Evolutionary conservation across 2,797 vertebrate genomes (phyloP).

Genomic region (Hoplostethus atlanticus): DNA sequence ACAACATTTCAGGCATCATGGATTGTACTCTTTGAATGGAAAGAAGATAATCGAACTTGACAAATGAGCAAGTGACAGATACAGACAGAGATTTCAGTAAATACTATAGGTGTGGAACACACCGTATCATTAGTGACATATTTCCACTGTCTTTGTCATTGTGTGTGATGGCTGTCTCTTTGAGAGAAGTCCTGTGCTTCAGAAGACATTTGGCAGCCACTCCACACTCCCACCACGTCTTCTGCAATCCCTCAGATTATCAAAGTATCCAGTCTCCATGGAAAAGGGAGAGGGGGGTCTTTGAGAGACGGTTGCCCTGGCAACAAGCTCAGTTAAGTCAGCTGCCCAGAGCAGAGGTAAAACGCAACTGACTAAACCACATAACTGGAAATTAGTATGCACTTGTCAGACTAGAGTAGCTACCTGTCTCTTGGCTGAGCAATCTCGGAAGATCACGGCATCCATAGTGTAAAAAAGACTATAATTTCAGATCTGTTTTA

Average conservation of each 20-base stretch:
- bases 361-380: constrained; percentile 63
- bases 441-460: neutral
- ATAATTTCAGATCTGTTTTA: constrained; percentile 15
- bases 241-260: constrained; percentile 82
- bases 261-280: constrained; percentile 82
- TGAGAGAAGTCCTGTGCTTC: constrained; percentile 62
- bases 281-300: constrained; percentile 74
- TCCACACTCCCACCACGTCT: constrained; percentile 69
- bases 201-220: constrained; percentile 70
- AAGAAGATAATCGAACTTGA: neutral
- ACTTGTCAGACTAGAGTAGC: constrained; percentile 45
- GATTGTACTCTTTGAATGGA: neutral
- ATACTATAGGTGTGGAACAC: constrained; percentile 4
- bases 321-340: constrained; percentile 80
- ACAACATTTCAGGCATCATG: neutral
- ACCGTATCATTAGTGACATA: constrained; percentile 33
- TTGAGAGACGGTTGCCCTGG: constrained; percentile 81
- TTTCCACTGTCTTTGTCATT: constrained; percentile 48
- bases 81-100: constrained; percentile 21
- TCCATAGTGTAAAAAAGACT: constrained; percentile 23
- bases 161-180: constrained; percentile 46
- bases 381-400: constrained; percentile 59
- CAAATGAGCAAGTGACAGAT: constrained; percentile 13
- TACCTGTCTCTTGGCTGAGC: constrained; percentile 22
- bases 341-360: constrained; percentile 68